A percentile compares a stretch with the other conserved stretches of the same genome.
Conservation (phyloP, 2,888 invertebrate genomes). For the Brachyopa scutellaris region DNA sequence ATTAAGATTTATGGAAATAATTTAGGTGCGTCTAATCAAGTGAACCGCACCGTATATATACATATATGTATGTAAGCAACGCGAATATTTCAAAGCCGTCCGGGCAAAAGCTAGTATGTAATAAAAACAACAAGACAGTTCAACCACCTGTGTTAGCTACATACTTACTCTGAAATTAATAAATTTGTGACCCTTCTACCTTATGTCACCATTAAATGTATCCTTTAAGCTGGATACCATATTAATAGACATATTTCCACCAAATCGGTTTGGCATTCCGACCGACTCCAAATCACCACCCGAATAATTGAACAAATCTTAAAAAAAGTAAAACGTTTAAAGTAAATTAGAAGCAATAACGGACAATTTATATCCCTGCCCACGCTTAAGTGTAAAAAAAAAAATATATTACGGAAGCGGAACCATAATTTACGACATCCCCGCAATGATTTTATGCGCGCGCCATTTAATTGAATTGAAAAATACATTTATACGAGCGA, state of each 20-base stretch:
- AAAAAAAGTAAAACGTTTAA: constrained; percentile 32
- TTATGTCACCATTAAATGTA: background rate
- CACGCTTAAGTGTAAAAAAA: background rate
- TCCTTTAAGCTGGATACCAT: constrained; percentile 13
- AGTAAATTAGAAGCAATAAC: constrained; percentile 67
- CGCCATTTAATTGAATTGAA: constrained; percentile 70
- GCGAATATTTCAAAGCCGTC: too few relatives aligned
- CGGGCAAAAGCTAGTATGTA: too few relatives aligned
- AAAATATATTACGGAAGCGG: background rate
- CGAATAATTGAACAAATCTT: constrained; percentile 22
- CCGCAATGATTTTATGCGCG: constrained; percentile 63
- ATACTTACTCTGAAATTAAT: too few relatives aligned
- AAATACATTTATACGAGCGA: constrained; percentile 58
- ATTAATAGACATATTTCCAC: constrained; percentile 35
- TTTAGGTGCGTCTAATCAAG: too few relatives aligned
- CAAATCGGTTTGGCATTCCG: background rate
- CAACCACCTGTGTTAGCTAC: too few relatives aligned
- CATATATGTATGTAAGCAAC: too few relatives aligned
- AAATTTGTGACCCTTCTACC: constrained; percentile 1
- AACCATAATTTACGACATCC: constrained; percentile 63
- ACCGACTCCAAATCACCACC: constrained; percentile 19
- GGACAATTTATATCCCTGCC: constrained; percentile 47
- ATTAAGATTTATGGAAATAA: too few relatives aligned
- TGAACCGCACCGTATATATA: too few relatives aligned
- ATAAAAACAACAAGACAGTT: too few relatives aligned